A percentile compares a stretch with the other conserved stretches of the same genome.
Evolutionary conservation across 1,140 invertebrate species (phyloP).

Genomic region (Pseudobourletiella spinata): DNA sequence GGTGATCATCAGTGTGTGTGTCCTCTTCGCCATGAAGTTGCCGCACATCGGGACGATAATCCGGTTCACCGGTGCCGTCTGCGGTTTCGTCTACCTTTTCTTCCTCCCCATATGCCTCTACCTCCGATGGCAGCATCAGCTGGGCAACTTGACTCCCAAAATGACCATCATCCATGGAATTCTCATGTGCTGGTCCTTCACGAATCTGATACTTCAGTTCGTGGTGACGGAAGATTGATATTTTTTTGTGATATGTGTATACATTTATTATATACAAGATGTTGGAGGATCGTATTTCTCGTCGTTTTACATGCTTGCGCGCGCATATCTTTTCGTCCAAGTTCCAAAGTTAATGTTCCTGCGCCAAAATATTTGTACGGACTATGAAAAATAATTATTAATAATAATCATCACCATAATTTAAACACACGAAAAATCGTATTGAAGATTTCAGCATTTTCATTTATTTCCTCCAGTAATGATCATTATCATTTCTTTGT

Average conservation of each 20-base stretch:
- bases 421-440: no score
- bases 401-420: no score
- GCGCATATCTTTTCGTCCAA: no score
- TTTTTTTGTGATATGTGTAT: no score
- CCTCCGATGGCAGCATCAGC: slow-evolving; percentile 53
- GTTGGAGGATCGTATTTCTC: background rate
- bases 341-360: no score
- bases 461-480: no score
- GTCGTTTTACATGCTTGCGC: slow-evolving; percentile 2
- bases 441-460: no score
- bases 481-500: no score
- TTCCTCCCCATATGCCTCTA: slow-evolving; percentile 68
- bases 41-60: slow-evolving; percentile 80
- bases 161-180: slow-evolving; percentile 49
- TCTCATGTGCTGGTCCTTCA: slow-evolving; percentile 58
- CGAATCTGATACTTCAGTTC: slow-evolving; percentile 71
- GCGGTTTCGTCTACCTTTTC: slow-evolving; percentile 80
- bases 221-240: slow-evolving; percentile 45
- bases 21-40: slow-evolving; percentile 73
- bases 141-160: slow-evolving; percentile 49
- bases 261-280: background rate
- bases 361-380: no score
- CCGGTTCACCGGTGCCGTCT: slow-evolving; percentile 75
- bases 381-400: no score
- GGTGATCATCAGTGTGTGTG: slow-evolving; percentile 52